Evolutionary conservation across 1,140 invertebrate species (phyloP).

Genomic region (Macrobrachium rosenbergii): DNA sequence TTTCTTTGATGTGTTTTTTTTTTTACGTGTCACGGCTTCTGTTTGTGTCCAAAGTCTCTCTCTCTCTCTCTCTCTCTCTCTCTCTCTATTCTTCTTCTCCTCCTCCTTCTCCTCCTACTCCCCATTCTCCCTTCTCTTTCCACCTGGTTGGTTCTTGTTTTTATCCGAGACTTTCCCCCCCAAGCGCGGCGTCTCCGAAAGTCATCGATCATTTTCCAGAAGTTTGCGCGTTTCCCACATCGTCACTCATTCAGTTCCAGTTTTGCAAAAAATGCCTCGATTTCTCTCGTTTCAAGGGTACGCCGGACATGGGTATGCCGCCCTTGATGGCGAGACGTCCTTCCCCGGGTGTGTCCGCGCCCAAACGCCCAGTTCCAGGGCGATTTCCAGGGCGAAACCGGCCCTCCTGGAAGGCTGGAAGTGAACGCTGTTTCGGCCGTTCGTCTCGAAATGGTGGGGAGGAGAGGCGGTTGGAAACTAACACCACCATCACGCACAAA

Average conservation of each 20-base stretch:
- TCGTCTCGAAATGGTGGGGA: no score
- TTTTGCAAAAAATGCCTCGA: no score
- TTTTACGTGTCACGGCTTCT: neutral
- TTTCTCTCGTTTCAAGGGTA: no score
- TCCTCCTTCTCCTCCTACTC: neutral
- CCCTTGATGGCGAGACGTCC: no score
- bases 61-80: conserved; percentile 36
- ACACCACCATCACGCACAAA: conserved; percentile 36
- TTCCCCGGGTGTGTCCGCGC: no score
- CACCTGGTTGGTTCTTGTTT: neutral
- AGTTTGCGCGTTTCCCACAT: conserved; percentile 21
- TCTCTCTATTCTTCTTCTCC: neutral
- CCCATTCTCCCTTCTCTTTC: conserved; percentile 1
- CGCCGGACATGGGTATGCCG: no score
- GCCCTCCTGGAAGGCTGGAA: no score
- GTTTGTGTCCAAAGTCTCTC: neutral
- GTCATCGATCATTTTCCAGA: conserved; percentile 49
- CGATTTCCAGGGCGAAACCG: no score
- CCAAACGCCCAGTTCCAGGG: no score
- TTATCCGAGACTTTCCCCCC: neutral
- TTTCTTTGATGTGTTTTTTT: neutral
- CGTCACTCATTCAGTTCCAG: conserved; percentile 33
- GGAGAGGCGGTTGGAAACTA: no score
- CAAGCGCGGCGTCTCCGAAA: conserved; percentile 36
- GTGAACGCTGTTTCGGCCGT: no score